Percentiles rank a stretch among this genome's conserved stretches.
Evolutionary conservation across 1,140 invertebrate genomes (phyloP).

Genomic region (Drosophila kepulauana): DNA sequence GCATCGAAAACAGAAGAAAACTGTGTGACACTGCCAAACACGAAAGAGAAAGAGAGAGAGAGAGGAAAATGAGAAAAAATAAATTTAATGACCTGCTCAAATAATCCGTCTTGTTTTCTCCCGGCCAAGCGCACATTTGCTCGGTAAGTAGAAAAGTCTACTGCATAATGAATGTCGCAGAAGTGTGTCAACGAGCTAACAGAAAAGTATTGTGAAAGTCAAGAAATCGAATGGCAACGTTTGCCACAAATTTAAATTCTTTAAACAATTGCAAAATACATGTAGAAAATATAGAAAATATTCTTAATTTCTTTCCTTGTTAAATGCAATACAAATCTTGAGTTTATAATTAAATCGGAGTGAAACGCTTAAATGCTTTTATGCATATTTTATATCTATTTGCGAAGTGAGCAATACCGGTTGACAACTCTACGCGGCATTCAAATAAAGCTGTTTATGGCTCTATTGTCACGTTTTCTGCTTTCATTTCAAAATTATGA

Average conservation of each 20-base stretch:
- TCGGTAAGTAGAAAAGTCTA: not conserved
- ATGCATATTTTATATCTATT: not conserved
- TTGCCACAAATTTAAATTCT: not conserved
- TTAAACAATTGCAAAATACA: not conserved
- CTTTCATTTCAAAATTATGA: conserved; percentile 4
- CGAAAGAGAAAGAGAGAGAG: not conserved
- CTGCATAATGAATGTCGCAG: conserved; percentile 4
- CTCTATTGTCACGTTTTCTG: conserved; percentile 8
- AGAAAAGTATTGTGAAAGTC: conserved; percentile 4
- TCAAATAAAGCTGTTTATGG: conserved; percentile 1
- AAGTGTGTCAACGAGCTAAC: not conserved
- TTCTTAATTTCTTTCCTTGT: too few relatives aligned
- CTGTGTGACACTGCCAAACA: not conserved
- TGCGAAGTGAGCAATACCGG: not conserved
- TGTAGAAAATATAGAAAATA: too few relatives aligned
- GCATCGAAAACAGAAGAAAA: conserved; percentile 11
- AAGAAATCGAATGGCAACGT: not conserved
- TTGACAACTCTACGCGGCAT: not conserved
- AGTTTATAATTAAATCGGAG: too few relatives aligned
- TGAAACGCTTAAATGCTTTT: too few relatives aligned
- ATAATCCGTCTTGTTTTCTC: conserved; percentile 20
- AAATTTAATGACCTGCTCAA: conserved; percentile 29
- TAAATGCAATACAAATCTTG: too few relatives aligned
- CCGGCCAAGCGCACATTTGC: conserved; percentile 4
- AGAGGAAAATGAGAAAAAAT: conserved; percentile 1